Conservation (phyloP, 2,113 vertebrate genomes). For the Collichthys lucidus region DNA sequence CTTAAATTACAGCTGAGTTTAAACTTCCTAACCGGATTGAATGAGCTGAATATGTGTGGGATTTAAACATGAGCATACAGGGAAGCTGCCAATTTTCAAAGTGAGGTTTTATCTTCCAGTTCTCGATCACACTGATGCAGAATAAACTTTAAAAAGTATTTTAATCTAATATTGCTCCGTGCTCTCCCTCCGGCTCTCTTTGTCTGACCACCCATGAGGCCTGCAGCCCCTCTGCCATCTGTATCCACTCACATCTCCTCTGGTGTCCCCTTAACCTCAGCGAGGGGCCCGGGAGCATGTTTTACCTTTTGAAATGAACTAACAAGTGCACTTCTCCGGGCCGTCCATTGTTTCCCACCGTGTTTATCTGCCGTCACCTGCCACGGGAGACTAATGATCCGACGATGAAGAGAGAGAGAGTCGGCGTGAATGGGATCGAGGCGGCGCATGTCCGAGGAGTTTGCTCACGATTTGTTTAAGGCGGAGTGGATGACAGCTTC, state of each 20-base stretch:
- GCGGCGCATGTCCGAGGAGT: constrained; percentile 10
- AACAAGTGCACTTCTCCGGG: constrained; percentile 4
- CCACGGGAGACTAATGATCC: constrained; percentile 1
- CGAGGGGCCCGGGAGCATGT: background rate
- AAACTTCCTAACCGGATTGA: constrained; percentile 44
- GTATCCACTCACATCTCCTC: constrained; percentile 13
- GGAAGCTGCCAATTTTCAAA: background rate
- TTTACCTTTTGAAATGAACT: background rate
- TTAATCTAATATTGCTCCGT: background rate
- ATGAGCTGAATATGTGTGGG: background rate
- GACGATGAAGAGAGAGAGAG: background rate
- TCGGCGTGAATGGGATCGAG: background rate
- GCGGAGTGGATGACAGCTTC: constrained; percentile 55
- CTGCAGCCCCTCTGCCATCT: constrained; percentile 21
- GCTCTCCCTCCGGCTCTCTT: background rate
- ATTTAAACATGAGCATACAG: background rate
- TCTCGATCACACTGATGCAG: constrained; percentile 4
- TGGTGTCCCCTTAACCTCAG: background rate
- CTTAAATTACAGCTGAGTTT: constrained; percentile 49
- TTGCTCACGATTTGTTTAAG: constrained; percentile 72
- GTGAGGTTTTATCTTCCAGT: background rate
- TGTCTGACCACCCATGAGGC: constrained; percentile 2
- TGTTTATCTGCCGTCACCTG: constrained; percentile 31
- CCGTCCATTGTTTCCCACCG: background rate
- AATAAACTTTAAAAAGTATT: background rate